These are phyloP conservation scores for Poecilobothrus nobilitatus DNA, from an alignment of 2,888 invertebrate genomes.

Conservation along the genomic window DNA sequence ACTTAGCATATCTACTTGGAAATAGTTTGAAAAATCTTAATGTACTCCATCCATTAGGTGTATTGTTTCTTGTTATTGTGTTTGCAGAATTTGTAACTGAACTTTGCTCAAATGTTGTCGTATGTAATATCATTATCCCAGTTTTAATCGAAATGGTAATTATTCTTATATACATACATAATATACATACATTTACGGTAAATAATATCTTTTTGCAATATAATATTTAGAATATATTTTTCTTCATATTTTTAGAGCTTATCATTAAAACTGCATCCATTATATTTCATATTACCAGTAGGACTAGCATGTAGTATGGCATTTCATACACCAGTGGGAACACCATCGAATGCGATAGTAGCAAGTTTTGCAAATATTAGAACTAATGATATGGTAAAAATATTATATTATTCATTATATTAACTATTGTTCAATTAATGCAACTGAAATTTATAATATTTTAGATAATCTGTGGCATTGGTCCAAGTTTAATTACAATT, in stretches of 20 bases:
- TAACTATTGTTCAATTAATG: not conserved
- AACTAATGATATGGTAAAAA: conserved; percentile 65
- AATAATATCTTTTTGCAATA: no score
- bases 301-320: conserved; percentile 84
- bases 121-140: conserved; percentile 79
- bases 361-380: conserved; percentile 74
- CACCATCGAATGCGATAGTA: conserved; percentile 91
- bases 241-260: conserved; percentile 49
- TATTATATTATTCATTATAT: not conserved
- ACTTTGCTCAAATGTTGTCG: conserved; percentile 84
- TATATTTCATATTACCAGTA: conserved; percentile 84
- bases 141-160: conserved; percentile 69
- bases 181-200: no score
- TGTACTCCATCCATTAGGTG: conserved; percentile 53
- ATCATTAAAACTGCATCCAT: conserved; percentile 66
- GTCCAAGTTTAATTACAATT: conserved; percentile 69
- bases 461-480: conserved; percentile 65
- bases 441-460: conserved; percentile 17
- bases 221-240: not conserved
- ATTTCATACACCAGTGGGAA: conserved; percentile 92
- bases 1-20: conserved; percentile 69
- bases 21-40: conserved; percentile 57
- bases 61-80: conserved; percentile 66
- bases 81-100: conserved; percentile 76
- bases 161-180: not conserved